These are phyloP conservation scores for Saccostrea echinata DNA, from an alignment of 1,140 invertebrate genomes.

Conservation along the genomic window DNA sequence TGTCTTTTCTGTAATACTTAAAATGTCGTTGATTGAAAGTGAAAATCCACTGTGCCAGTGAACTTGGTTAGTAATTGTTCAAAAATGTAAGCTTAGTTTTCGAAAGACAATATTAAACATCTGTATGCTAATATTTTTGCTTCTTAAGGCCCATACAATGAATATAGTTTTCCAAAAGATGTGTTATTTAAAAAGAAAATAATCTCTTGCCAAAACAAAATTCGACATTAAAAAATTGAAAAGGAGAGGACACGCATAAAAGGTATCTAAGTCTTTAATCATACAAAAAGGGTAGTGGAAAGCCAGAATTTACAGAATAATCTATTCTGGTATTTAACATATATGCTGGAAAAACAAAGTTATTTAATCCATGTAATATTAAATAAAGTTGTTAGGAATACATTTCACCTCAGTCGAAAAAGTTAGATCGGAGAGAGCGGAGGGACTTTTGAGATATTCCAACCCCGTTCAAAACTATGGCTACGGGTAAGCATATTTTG, in stretches of 20 bases:
- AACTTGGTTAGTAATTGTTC: neutral
- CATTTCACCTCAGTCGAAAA: neutral
- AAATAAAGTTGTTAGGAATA: constrained; percentile 27
- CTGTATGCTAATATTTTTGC: neutral
- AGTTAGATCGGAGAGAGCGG: neutral
- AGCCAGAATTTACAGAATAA: neutral
- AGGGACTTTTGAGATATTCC: neutral
- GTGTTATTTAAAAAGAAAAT: neutral
- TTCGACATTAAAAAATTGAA: neutral
- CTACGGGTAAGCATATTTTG: neutral
- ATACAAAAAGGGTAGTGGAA: neutral
- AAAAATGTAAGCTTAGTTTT: neutral
- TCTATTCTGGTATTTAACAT: neutral
- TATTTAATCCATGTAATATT: constrained; percentile 31
- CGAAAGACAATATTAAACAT: neutral
- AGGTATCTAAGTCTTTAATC: neutral
- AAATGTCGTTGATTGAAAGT: neutral
- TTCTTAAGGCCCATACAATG: neutral
- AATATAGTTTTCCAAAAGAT: neutral
- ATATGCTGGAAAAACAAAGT: neutral
- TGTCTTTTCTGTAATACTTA: neutral
- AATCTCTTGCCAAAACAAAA: neutral
- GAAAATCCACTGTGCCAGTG: neutral
- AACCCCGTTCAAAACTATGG: neutral
- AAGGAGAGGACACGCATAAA: neutral